These are phyloP conservation scores for Campylomormyrus tamandua DNA, from an alignment of 2,113 vertebrate genomes.

Conservation along the genomic window DNA sequence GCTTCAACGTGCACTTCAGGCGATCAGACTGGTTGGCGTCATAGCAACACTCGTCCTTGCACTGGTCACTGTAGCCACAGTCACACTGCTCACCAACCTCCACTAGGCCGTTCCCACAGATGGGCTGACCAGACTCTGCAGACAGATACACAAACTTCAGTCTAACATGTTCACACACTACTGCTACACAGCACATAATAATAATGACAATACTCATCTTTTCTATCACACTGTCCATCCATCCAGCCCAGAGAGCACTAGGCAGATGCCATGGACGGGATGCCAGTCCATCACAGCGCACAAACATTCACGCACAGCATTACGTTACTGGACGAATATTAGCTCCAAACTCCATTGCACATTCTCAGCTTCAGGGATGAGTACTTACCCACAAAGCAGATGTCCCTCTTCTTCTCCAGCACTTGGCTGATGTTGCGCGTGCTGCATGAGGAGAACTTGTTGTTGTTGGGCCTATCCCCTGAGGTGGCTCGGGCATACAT, in stretches of 20 bases:
- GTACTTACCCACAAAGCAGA: conserved; percentile 88
- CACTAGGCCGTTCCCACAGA: conserved; percentile 93
- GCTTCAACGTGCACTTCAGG: conserved; percentile 75
- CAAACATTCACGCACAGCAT: background rate
- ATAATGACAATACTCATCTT: background rate
- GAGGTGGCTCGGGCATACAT: conserved; percentile 98
- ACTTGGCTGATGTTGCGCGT: conserved; percentile 90
- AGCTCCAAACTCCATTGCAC: background rate
- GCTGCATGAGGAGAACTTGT: conserved; percentile 92
- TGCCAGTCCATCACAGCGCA: background rate
- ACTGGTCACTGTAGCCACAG: conserved; percentile 92
- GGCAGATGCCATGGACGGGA: background rate
- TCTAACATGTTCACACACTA: background rate
- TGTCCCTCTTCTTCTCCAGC: conserved; percentile 76
- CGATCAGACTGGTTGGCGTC: conserved; percentile 72
- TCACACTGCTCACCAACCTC: conserved; percentile 88
- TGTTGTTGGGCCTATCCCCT: conserved; percentile 93
- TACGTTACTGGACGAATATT: background rate
- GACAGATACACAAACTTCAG: background rate
- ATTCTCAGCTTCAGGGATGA: background rate
- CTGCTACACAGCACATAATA: background rate
- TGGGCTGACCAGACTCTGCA: conserved; percentile 90
- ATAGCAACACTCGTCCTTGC: conserved; percentile 80
- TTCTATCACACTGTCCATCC: background rate
- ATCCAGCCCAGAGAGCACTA: background rate